Evolutionary conservation across 2,113 vertebrate genomes (phyloP), one percentile per base, ranked within the genome.

Genomic region (Rynchops niger): DNA sequence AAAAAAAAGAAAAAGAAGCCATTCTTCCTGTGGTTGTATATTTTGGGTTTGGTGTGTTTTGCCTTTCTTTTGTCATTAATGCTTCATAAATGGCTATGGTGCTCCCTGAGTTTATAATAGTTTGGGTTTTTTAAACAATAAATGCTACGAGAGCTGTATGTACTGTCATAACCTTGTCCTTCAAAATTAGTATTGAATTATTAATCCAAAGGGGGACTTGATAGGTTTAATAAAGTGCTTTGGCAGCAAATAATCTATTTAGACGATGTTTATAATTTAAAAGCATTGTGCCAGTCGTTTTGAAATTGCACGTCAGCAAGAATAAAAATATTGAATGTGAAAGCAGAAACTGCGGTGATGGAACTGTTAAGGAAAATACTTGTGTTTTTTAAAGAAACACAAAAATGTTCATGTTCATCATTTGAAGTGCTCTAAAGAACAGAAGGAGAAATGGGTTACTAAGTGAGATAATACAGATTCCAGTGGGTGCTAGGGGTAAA

Each of bases 181-280:
- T 88, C 87, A 93, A 95, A 97, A 95, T 72, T 80, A 73, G 15
- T 36, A 84, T 6, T 25, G 62, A 96, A 83, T 95, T 94, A 87
- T 45, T 72, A 93, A 95, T 93, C 27, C 32, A 79, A 20, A 32
- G 38, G 42, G 82, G 26, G 19, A 70, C 9, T 76, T 55, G 47
- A 78, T 81, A 90, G 30, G 55, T 62, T 83, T 96, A 66, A 77
- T 90, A 74, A 93, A 89, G 27, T 86, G 80, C 56, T 94, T 95
- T 27, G 23, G 61, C 79, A 97, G 91, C 88, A 93, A 72, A 78
- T 73, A 91, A 66, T 66, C 92, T 91, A 20, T 71, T 95, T 72
- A 91, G 67, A 81, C 21, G 77, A 65, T 93, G 43, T 62, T 97
- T 93, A 61, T 82, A 83, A 58, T 88, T 96, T 86, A 94, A 96